Evolutionary conservation across 2,113 vertebrate genomes (phyloP).

Genomic region (Gymnarchus niloticus): DNA sequence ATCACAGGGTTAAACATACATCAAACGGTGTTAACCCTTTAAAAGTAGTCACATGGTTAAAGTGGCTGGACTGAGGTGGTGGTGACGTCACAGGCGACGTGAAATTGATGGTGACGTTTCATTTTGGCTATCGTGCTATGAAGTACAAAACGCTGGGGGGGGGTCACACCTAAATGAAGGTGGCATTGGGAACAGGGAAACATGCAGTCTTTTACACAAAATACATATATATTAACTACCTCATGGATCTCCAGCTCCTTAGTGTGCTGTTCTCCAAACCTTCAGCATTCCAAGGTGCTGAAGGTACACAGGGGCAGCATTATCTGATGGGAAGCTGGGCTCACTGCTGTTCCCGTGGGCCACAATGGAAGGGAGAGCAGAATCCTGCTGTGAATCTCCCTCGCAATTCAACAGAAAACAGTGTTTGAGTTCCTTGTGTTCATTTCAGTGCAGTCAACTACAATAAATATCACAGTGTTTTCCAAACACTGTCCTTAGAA

Average conservation of each 20-base stretch:
- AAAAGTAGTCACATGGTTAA: too few species aligned
- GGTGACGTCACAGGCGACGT: too few species aligned
- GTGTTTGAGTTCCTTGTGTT: conserved; percentile 16
- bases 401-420: conserved; percentile 9
- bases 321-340: not conserved
- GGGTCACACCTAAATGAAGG: too few species aligned
- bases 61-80: too few species aligned
- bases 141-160: too few species aligned
- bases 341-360: not conserved
- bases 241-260: not conserved
- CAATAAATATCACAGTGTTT: conserved; percentile 6
- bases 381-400: not conserved
- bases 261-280: not conserved
- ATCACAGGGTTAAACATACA: too few species aligned
- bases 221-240: not conserved
- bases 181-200: too few species aligned
- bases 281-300: not conserved
- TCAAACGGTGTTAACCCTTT: too few species aligned
- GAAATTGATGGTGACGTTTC: too few species aligned
- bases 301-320: not conserved
- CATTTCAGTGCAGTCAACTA: not conserved
- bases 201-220: not conserved
- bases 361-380: not conserved
- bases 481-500: conserved; percentile 2
- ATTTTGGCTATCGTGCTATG: too few species aligned